These are phyloP conservation scores for Pyrochroa serraticornis DNA, from an alignment of 2,888 invertebrate species.

Conservation along the genomic window DNA sequence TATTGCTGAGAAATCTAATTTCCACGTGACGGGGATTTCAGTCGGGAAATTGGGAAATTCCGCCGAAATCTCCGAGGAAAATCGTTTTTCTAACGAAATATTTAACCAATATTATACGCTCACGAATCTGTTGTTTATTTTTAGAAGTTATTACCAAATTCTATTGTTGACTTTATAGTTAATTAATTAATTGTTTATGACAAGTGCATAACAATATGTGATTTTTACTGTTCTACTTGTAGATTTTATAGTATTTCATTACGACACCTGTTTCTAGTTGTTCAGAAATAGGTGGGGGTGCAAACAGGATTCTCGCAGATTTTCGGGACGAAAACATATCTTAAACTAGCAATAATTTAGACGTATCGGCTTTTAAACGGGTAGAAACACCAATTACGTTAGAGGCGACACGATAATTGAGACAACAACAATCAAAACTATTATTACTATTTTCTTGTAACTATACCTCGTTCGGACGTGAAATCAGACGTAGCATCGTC, in stretches of 20 bases:
- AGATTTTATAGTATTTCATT: neutral
- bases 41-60: neutral
- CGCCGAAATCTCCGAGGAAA: neutral
- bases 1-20: neutral
- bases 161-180: conserved; percentile 18
- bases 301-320: no score
- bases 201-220: conserved; percentile 10
- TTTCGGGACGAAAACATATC: neutral
- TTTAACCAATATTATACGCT: conserved; percentile 5
- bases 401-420: no score
- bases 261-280: no score
- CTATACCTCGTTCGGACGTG: neutral
- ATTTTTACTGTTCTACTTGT: conserved; percentile 16
- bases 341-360: conserved; percentile 2
- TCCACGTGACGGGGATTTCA: neutral
- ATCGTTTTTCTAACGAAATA: conserved; percentile 3
- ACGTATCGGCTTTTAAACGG: no score
- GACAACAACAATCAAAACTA: conserved; percentile 3
- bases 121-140: conserved; percentile 24
- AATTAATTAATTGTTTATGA: conserved; percentile 1
- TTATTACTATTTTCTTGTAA: neutral
- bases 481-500: no score
- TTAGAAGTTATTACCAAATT: conserved; percentile 9
- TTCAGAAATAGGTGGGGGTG: no score
- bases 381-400: no score